Conservation (phyloP, 2,113 vertebrate genomes). For the Lepidothrix coronata region DNA sequence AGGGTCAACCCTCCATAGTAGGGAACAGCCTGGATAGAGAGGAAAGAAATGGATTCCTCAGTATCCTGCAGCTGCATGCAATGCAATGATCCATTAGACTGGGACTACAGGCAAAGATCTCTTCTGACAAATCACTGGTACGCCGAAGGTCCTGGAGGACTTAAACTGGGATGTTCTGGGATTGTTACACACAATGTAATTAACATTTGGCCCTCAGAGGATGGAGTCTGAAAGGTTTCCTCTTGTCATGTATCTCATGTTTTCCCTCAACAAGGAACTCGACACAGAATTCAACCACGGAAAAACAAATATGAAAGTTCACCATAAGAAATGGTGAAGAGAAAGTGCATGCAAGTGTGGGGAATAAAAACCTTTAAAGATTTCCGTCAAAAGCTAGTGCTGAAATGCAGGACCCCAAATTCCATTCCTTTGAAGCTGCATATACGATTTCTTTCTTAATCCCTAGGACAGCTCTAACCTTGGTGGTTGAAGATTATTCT, state of each 20-base stretch:
- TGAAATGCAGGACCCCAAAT: not conserved
- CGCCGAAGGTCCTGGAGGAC: not conserved
- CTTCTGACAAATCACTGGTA: not conserved
- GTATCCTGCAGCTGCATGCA: not conserved
- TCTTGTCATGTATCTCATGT: rapidly evolving
- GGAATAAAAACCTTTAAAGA: not conserved
- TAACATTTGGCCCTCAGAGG: not conserved
- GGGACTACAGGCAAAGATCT: not conserved
- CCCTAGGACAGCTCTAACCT: not conserved
- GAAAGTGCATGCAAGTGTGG: not conserved
- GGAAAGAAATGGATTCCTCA: not conserved
- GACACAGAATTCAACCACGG: not conserved
- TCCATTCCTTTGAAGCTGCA: not conserved
- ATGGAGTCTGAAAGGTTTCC: not conserved
- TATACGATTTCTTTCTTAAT: not conserved
- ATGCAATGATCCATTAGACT: rapidly evolving
- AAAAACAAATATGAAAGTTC: not conserved
- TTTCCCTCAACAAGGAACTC: not conserved
- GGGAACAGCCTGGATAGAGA: not conserved
- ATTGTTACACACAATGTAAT: not conserved
- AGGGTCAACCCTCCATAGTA: not conserved
- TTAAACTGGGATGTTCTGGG: not conserved
- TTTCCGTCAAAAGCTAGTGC: not conserved
- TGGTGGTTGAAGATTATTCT: not conserved
- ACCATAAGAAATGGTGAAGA: not conserved